Conservation (phyloP, 92 coral and sea anemone species). For the Palythoa grandis region DNA sequence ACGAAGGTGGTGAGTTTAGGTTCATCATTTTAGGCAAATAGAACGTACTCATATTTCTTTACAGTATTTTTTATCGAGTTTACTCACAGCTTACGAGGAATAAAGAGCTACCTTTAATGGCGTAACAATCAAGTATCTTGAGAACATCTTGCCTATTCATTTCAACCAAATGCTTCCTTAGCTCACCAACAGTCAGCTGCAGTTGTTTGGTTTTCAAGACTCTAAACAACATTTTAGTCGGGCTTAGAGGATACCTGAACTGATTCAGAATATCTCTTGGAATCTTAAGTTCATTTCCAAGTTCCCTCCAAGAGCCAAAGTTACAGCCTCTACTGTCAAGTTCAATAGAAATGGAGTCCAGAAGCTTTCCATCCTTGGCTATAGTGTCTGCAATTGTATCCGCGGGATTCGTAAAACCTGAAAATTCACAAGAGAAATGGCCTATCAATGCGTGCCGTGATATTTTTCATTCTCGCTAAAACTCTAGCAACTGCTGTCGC, state of each 20-base stretch:
- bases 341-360: not conserved
- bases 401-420: too few species aligned
- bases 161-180: not conserved
- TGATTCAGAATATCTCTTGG: not conserved
- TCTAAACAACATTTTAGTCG: conserved; percentile 7
- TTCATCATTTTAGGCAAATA: too few species aligned
- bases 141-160: conserved; percentile 4
- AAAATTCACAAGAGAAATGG: too few species aligned
- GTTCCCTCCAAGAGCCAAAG: not conserved
- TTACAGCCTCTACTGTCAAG: not conserved
- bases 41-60: too few species aligned
- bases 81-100: too few species aligned
- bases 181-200: not conserved
- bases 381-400: conserved; percentile 3
- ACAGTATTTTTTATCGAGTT: too few species aligned
- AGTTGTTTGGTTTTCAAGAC: not conserved
- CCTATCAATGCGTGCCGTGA: too few species aligned
- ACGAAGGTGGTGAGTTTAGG: too few species aligned
- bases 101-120: not conserved
- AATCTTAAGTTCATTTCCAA: conserved; percentile 9
- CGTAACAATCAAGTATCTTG: not conserved
- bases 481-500: too few species aligned
- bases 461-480: too few species aligned
- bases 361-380: not conserved
- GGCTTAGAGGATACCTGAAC: conserved; percentile 8